Evolutionary conservation across 1,140 invertebrate species (phyloP), one percentile per base, ranked within the genome.

Genomic region (Drosophila aff.): DNA sequence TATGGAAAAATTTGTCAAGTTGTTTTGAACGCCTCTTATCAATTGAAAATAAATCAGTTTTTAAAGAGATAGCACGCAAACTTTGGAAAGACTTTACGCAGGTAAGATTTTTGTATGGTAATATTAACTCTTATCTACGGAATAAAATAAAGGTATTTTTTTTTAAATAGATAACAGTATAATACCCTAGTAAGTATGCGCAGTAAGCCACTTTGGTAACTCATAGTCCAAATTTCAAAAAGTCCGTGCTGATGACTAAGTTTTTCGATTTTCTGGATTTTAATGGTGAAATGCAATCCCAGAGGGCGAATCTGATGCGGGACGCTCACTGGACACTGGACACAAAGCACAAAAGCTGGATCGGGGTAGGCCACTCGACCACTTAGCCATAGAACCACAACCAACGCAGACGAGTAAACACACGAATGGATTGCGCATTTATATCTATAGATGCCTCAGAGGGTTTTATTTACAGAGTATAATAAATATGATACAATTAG

Each of bases 391-490:
- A 55, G 18, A 72, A 65, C 81, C 82, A 85, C 15, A 66, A 80
- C 58, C 49, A 71, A 79, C 53, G 71, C 64, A 76, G 64, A 81
- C 79, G 62, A 64, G 33, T 65, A 57, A 82, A 86, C 65, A 80
- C 40, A 80, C 67, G 21, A 62, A 83, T 67, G 64, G 60, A 73
- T 65, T 79, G 60, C 43, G 62, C 61, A 71, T 74, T 65, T 69
- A 69, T 62, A 31, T 65, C 38, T 67, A 72, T 58, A 53, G 66
- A 53, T 79, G 65, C 50, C 58, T 69, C 67, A 66, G 52, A 69
- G 69, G 60, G 26, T 82, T 85, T 85, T 85, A 85, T 85, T 85
- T 86, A 85, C 82, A 86, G 68, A 65, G 59, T 62, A 72, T 47
- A 75, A 86, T 77, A 65, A 73, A 77, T 71, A 78, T 82, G 69